Conservation (phyloP, 2,888 invertebrate species). For the Willowsia nigromaculata region DNA sequence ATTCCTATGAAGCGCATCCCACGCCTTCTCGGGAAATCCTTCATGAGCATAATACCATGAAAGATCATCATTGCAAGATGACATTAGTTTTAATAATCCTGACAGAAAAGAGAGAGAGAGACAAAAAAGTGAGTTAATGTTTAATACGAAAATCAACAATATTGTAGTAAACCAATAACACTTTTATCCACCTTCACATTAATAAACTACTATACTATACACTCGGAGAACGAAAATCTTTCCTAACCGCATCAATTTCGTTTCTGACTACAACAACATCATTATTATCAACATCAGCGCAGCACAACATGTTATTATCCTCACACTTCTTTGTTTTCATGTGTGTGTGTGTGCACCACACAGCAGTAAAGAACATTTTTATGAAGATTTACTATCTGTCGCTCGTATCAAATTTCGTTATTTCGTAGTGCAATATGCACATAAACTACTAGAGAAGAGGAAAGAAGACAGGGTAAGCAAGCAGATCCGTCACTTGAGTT, state of each 20-base stretch:
- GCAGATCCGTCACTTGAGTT: constrained; percentile 56
- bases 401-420: background rate
- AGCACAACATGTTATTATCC: constrained; percentile 39
- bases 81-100: constrained; percentile 24
- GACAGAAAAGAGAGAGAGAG: background rate
- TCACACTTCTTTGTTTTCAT: constrained; percentile 34
- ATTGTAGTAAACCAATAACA: constrained; percentile 4
- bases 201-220: background rate
- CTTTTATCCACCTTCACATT: background rate
- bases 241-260: constrained; percentile 21
- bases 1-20: background rate
- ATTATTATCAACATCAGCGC: constrained; percentile 39
- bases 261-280: constrained; percentile 27
- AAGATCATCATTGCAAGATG: background rate
- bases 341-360: background rate
- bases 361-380: constrained; percentile 34
- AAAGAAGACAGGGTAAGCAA: background rate
- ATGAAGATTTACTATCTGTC: constrained; percentile 51
- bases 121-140: too few species aligned
- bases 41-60: background rate
- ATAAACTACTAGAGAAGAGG: background rate
- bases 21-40: background rate
- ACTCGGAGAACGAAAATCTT: background rate
- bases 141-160: constrained; percentile 18
- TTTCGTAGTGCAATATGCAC: constrained; percentile 28